These are phyloP conservation scores for Micromussa lordhowensis DNA, from an alignment of 92 coral and sea anemone genomes.

Conservation along the genomic window DNA sequence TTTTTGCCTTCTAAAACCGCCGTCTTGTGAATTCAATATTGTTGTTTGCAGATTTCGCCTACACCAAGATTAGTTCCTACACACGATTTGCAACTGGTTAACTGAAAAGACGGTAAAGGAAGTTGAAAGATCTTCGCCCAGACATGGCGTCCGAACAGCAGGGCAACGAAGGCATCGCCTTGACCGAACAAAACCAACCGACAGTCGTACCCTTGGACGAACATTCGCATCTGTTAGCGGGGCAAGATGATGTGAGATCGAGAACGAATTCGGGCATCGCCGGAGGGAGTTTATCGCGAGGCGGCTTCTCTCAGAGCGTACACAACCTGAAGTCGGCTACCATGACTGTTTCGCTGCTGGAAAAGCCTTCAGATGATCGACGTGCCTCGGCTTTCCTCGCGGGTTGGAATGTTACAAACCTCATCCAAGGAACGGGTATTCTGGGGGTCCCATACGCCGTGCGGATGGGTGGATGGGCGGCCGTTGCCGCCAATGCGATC, in stretches of 20 bases:
- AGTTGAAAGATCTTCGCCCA: neutral
- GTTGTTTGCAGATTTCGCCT: neutral
- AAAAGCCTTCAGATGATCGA: constrained; percentile 79
- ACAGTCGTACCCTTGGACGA: constrained; percentile 35
- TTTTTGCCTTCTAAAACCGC: neutral
- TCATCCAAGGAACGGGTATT: constrained; percentile 85
- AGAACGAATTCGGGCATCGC: neutral
- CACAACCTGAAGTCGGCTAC: constrained; percentile 63
- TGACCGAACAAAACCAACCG: neutral
- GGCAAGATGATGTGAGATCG: neutral
- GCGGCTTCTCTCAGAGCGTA: constrained; percentile 64
- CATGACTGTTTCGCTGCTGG: constrained; percentile 75
- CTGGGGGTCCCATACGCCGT: constrained; percentile 86
- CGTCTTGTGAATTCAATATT: neutral
- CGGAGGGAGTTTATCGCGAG: constrained; percentile 16
- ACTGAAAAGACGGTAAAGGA: neutral
- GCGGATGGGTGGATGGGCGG: constrained; percentile 87
- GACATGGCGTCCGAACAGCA: constrained; percentile 2
- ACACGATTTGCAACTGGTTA: neutral
- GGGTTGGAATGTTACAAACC: constrained; percentile 86
- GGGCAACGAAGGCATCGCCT: constrained; percentile 18
- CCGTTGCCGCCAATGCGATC: constrained; percentile 66
- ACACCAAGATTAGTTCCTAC: neutral
- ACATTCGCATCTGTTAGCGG: constrained; percentile 26
- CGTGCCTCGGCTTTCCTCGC: constrained; percentile 83